Conservation (phyloP, 2,888 invertebrate genomes). For the Pyrrhia umbra region DNA sequence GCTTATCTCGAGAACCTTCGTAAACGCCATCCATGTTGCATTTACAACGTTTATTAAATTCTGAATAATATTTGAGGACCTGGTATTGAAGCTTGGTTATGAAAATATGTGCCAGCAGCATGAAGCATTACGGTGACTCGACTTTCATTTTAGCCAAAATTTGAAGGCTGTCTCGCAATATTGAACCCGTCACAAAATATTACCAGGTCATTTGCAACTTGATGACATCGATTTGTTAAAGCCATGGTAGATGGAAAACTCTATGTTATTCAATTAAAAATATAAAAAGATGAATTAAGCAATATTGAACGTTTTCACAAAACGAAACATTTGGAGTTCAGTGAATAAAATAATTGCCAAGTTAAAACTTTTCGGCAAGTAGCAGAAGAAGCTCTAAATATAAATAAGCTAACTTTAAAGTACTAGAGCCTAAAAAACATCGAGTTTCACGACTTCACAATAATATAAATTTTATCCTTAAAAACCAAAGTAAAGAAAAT, state of each 20-base stretch:
- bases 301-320: background rate
- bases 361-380: slow-evolving; percentile 10
- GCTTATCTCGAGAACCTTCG: background rate
- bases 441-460: slow-evolving; percentile 26
- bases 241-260: slow-evolving; percentile 12
- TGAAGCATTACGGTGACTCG: slow-evolving; percentile 43
- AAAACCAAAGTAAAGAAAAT: no score
- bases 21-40: slow-evolving; percentile 16
- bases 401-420: slow-evolving; percentile 19
- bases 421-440: slow-evolving; percentile 10
- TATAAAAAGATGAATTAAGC: slow-evolving; percentile 6
- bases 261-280: slow-evolving; percentile 23
- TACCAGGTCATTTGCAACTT: slow-evolving; percentile 38
- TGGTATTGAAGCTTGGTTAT: slow-evolving; percentile 27
- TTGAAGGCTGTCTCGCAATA: slow-evolving; percentile 28
- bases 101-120: slow-evolving; percentile 24
- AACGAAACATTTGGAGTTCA: slow-evolving; percentile 4
- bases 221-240: slow-evolving; percentile 41
- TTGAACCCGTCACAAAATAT: slow-evolving; percentile 38
- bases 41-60: slow-evolving; percentile 40
- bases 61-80: slow-evolving; percentile 24
- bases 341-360: slow-evolving; percentile 10
- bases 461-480: slow-evolving; percentile 38
- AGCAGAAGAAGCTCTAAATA: slow-evolving; percentile 14
- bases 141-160: slow-evolving; percentile 45